These are phyloP conservation scores for Hofmannophila pseudospretella DNA, from an alignment of 2,888 invertebrate genomes.

Conservation along the genomic window DNA sequence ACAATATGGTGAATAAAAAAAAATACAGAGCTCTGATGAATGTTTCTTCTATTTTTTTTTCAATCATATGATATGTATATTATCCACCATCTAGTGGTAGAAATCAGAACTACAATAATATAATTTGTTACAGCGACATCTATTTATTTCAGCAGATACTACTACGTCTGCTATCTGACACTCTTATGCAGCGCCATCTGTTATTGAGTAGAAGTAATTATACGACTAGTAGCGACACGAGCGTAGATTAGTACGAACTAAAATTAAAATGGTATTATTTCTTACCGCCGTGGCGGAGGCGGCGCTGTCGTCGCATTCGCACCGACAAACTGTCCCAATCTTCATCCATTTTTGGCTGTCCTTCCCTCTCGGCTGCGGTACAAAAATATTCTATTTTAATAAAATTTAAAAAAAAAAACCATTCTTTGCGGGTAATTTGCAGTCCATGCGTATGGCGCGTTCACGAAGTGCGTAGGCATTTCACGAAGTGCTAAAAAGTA, in stretches of 20 bases:
- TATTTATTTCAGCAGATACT: background rate
- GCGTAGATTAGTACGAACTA: too few relatives aligned
- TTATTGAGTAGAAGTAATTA: constrained; percentile 8
- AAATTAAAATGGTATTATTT: constrained; percentile 24
- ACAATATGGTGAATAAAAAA: too few relatives aligned
- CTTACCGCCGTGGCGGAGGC: constrained; percentile 65
- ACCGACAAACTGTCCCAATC: constrained; percentile 90
- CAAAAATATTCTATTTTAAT: constrained; percentile 1
- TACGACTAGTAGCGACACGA: constrained; percentile 21
- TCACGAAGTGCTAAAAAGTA: too few relatives aligned
- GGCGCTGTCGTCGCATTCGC: constrained; percentile 82
- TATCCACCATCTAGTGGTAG: constrained; percentile 14
- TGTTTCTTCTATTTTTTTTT: too few relatives aligned
- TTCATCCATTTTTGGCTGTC: constrained; percentile 81
- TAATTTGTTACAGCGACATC: constrained; percentile 10
- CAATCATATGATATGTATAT: too few relatives aligned
- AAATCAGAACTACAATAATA: background rate
- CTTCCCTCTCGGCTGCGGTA: constrained; percentile 69
- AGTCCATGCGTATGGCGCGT: too few relatives aligned
- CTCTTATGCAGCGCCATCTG: constrained; percentile 12
- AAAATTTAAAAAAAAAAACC: too few relatives aligned
- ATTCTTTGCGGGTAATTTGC: too few relatives aligned
- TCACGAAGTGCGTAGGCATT: too few relatives aligned
- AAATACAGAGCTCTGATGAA: too few relatives aligned
- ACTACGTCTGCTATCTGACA: background rate